Evolutionary conservation across 2,797 vertebrate species (phyloP).

Genomic region (Hydrocynus forskahlii): DNA sequence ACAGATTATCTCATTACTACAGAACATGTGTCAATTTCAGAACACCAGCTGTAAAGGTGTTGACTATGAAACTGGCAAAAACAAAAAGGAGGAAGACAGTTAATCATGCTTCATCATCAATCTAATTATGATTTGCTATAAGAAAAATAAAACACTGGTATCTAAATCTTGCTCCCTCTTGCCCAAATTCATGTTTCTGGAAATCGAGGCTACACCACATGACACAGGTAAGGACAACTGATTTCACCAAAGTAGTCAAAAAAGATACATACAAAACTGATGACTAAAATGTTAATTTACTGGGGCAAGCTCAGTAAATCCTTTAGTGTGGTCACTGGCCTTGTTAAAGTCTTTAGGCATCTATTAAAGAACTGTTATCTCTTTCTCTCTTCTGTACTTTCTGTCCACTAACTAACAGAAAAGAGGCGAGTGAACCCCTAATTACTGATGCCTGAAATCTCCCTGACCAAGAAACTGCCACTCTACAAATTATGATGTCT

Average conservation of each 20-base stretch:
- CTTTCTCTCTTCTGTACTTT: neutral
- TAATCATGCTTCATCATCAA: neutral
- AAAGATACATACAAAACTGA: neutral
- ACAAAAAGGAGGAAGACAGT: neutral
- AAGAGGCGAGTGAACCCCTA: neutral
- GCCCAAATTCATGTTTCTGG: neutral
- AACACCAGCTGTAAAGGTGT: neutral
- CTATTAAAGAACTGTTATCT: neutral
- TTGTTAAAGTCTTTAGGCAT: neutral
- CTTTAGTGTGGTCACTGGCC: neutral
- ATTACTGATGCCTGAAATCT: neutral
- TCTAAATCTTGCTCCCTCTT: neutral
- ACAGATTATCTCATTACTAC: neutral
- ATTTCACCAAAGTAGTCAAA: neutral
- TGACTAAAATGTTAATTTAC: neutral
- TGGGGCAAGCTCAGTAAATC: neutral
- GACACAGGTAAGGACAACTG: neutral
- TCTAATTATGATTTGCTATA: neutral
- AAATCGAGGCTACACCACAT: neutral
- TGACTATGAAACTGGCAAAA: neutral
- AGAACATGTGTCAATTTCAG: neutral
- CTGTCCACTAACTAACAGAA: neutral
- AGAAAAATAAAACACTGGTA: neutral
- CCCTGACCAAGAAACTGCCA: neutral
- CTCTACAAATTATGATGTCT: neutral